Percentiles rank a stretch among this genome's conserved stretches.
Evolutionary conservation across 2,797 vertebrate genomes (phyloP).

Genomic region (Agapornis canus): DNA sequence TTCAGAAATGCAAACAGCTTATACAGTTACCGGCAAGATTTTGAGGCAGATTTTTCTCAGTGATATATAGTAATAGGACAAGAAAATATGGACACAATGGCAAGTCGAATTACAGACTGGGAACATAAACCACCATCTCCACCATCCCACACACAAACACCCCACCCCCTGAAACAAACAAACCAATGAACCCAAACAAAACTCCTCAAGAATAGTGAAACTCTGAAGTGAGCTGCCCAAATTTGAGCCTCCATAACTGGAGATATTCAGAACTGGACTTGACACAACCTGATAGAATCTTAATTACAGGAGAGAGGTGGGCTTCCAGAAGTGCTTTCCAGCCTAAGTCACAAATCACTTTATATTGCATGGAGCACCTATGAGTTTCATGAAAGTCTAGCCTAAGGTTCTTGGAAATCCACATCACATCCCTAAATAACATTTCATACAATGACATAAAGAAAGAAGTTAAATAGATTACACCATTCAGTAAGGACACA

Average conservation of each 20-base stretch:
- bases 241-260: not conserved
- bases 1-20: not conserved
- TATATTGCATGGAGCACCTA: not conserved
- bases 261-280: not conserved
- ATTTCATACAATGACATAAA: not conserved
- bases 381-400: not conserved
- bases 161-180: not conserved
- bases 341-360: not conserved
- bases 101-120: not conserved
- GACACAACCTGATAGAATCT: not conserved
- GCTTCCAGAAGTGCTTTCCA: not conserved
- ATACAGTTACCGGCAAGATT: not conserved
- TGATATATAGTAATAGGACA: not conserved
- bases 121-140: not conserved
- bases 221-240: not conserved
- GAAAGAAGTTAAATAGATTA: not conserved
- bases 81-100: not conserved
- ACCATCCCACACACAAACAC: too few species aligned
- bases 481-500: not conserved
- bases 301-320: not conserved
- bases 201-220: not conserved
- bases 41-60: not conserved
- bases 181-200: too few species aligned
- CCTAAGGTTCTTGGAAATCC: not conserved
- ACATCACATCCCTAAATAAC: accelerated